Evolutionary conservation across 2,113 vertebrate genomes (phyloP), one percentile per base, ranked within the genome.

Genomic region (Piprites chloris): DNA sequence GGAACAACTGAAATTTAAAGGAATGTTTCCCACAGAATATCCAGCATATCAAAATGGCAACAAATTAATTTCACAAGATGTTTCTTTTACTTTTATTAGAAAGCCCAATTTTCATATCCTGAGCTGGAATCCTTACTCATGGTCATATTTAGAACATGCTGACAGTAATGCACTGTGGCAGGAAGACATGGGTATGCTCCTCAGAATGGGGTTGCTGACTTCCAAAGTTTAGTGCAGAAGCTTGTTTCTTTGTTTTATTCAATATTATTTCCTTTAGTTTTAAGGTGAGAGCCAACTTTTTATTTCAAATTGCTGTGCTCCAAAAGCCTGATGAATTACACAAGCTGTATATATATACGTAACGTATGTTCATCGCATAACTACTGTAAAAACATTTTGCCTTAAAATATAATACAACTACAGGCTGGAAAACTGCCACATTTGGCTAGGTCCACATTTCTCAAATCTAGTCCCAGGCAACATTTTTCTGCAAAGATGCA

Each of bases 341-440:
- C 11, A 52, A 74, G 5, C 49, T 61, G 46, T 46, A 50, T n/a
- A 6, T 44, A 58, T 59, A 77, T 44, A 65, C 5, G 30, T 95
- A 50, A 88, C 69, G 81, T 65, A 88, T 62, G 79, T 87, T 95
- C 96, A 78, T 92, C 78, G 26, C 52, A 76, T 87, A 93, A 90
- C 69, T 96, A 78, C 65, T 93, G 93, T 74, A 92, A 95, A 92
- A 92, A 78, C 61, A 81, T 93, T 94, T 94, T 92, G 18, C 52
- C 65, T 95, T 95, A 63, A 81, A 83, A 67, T 81, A 46, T 42
- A 91, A 88, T 59, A 55, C 42, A 88, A 68, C 88, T 88, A 46
- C 44, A 75, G 73, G 37, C 72, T 96, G 93, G 85, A 96, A 81
- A 84, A 72, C 61, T 68, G 85, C 90, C 93, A 68, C 32, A 15